Evolutionary conservation across 2,888 invertebrate species (phyloP).

Genomic region (Glaucopsyche alexis): DNA sequence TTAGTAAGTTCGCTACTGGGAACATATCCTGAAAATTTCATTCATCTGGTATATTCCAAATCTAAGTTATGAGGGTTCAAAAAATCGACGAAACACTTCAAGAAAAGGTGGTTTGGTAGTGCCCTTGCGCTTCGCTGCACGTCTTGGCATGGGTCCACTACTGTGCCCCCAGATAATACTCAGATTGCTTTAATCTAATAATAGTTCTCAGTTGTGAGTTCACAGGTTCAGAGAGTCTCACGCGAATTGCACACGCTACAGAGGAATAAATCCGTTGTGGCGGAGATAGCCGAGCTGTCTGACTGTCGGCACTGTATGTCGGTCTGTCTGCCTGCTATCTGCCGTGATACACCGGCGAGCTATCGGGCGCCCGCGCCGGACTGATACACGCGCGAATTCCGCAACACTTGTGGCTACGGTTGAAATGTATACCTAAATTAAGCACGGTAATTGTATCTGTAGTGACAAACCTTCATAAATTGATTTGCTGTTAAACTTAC

Average conservation of each 20-base stretch:
- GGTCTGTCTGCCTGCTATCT: background rate
- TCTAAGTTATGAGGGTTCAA: too few species aligned
- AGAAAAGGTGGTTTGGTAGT: too few species aligned
- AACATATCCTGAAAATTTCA: too few species aligned
- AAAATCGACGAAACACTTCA: too few species aligned
- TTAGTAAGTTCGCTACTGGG: too few species aligned
- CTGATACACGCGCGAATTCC: background rate
- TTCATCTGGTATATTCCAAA: too few species aligned
- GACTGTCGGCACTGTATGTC: too few species aligned
- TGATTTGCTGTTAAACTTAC: background rate
- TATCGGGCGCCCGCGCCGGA: background rate
- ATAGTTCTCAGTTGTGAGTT: background rate
- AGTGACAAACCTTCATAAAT: background rate
- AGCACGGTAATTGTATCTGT: background rate
- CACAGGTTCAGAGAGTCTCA: background rate
- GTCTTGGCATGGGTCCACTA: too few species aligned
- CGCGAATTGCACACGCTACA: background rate
- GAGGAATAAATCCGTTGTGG: background rate
- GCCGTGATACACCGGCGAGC: slow-evolving; percentile 2
- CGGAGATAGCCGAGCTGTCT: background rate
- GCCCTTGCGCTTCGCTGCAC: too few species aligned
- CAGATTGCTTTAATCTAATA: background rate
- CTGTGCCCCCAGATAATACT: too few species aligned
- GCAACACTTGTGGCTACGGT: background rate
- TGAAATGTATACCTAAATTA: too few species aligned